These are phyloP conservation scores for Pheosia tremula DNA, from an alignment of 2,888 invertebrate species.

Conservation along the genomic window DNA sequence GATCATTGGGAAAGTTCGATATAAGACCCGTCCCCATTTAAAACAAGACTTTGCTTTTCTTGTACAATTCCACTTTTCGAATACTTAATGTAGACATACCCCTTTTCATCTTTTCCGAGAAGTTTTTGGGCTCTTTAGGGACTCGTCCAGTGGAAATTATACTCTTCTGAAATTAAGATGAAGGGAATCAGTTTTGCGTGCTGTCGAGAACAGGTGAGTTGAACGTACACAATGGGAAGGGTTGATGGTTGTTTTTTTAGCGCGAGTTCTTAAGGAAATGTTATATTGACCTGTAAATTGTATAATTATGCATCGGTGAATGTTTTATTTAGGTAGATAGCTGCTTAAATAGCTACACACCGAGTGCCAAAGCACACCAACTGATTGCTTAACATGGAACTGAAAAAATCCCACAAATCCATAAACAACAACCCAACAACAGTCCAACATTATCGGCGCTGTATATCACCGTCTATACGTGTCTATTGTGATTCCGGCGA, in stretches of 20 bases:
- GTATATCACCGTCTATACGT: conserved; percentile 6
- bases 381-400: too few species aligned
- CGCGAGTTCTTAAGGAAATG: conserved; percentile 11
- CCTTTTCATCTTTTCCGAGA: conserved; percentile 72
- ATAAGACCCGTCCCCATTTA: conserved; percentile 69
- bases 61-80: conserved; percentile 77
- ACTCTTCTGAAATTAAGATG: conserved; percentile 55
- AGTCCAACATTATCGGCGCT: not conserved
- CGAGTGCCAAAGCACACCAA: too few species aligned
- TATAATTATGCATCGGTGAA: too few species aligned
- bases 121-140: conserved; percentile 72
- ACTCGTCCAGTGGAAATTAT: conserved; percentile 68
- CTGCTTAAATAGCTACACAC: too few species aligned
- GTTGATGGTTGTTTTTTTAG: conserved; percentile 8
- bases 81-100: conserved; percentile 78
- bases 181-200: conserved; percentile 45
- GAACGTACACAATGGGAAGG: conserved; percentile 29
- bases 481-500: conserved; percentile 28
- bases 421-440: not conserved
- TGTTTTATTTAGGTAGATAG: too few species aligned
- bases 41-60: conserved; percentile 82
- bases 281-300: not conserved
- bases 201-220: conserved; percentile 51
- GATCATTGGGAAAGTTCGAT: conserved; percentile 75
- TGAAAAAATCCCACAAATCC: too few species aligned